phyloP scores from a whole-genome alignment of 2,797 vertebrate species.

The Mus minutoides region DNA sequence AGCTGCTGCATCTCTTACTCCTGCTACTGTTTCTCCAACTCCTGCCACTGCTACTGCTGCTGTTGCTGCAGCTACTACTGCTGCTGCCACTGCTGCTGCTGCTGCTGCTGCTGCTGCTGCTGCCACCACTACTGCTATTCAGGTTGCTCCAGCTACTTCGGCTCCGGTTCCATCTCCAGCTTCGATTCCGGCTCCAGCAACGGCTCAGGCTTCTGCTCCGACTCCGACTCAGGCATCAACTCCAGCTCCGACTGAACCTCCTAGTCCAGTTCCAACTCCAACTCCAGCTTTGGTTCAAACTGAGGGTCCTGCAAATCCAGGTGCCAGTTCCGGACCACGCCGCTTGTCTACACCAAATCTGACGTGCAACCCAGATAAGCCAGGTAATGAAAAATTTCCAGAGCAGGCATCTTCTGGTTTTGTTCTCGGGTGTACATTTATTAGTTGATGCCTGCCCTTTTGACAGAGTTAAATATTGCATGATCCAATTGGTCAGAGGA shows the following conservation, averaged over 20 bases:
- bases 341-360: slow-evolving; percentile 91
- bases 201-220: slow-evolving; percentile 59
- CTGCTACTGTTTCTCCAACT: not conserved
- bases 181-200: slow-evolving; percentile 29
- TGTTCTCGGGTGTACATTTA: not conserved
- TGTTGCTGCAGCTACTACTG: not conserved
- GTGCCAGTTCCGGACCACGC: slow-evolving; percentile 77
- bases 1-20: not conserved
- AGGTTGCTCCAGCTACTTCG: slow-evolving; percentile 76
- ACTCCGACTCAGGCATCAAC: slow-evolving; percentile 65
- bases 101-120: slow-evolving; percentile 47
- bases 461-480: not conserved
- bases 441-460: not conserved
- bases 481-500: not conserved
- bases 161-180: slow-evolving; percentile 65
- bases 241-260: slow-evolving; percentile 48
- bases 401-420: not conserved
- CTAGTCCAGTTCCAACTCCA: slow-evolving; percentile 58
- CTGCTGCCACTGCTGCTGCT: not conserved
- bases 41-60: not conserved
- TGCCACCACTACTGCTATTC: slow-evolving; percentile 40
- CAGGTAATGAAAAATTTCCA: slow-evolving; percentile 88
- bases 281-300: slow-evolving; percentile 75
- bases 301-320: slow-evolving; percentile 83
- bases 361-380: slow-evolving; percentile 92